Evolutionary conservation across 2,888 invertebrate genomes (phyloP).

Genomic region (Hydriomena furcata): DNA sequence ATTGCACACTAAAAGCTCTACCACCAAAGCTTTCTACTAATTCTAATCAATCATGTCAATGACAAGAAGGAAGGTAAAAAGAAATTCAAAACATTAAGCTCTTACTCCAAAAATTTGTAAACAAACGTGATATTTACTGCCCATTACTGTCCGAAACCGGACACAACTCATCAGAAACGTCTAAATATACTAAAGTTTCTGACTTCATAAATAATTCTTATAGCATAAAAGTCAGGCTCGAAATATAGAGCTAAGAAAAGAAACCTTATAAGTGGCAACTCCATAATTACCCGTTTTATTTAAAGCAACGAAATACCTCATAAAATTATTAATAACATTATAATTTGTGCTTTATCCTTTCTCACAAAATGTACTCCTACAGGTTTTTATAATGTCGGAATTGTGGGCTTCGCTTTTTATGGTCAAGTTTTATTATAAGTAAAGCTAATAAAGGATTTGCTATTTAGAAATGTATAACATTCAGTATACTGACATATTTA

Average conservation of each 20-base stretch:
- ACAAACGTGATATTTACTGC: constrained; percentile 22
- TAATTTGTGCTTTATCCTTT: constrained; percentile 20
- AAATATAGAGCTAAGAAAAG: constrained; percentile 23
- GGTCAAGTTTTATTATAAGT: not conserved
- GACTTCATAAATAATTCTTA: constrained; percentile 15
- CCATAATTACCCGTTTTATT: constrained; percentile 24
- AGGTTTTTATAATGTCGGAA: constrained; percentile 24
- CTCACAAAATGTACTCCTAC: constrained; percentile 21
- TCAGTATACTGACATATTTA: no score
- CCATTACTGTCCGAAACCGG: constrained; percentile 17
- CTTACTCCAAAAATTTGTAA: constrained; percentile 37
- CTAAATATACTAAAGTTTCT: constrained; percentile 15
- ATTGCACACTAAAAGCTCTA: not conserved
- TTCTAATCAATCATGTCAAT: not conserved
- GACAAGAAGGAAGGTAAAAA: not conserved
- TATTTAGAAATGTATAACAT: no score
- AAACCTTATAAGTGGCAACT: constrained; percentile 9
- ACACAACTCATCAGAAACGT: constrained; percentile 15
- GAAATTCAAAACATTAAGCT: constrained; percentile 41
- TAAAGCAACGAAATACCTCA: constrained; percentile 19
- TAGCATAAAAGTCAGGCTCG: constrained; percentile 3
- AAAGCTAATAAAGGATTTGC: no score
- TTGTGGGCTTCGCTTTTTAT: constrained; percentile 6
- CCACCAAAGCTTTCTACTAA: not conserved
- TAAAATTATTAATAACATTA: constrained; percentile 23